Base-by-base conservation (phyloP, 2,888 invertebrate species). In the Lochmaea crataegi region DNA sequence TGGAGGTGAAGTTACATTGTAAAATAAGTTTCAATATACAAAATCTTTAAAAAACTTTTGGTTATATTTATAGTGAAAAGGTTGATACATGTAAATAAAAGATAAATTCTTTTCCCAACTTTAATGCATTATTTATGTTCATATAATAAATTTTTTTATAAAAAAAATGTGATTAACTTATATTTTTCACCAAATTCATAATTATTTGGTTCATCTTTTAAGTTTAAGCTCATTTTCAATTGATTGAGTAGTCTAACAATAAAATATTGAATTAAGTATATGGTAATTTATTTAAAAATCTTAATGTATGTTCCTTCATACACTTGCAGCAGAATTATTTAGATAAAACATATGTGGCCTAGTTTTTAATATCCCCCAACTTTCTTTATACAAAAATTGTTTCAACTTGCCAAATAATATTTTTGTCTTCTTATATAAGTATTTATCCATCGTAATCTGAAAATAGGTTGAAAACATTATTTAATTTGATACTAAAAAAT, bases 1-100 rank as follows among this genome's bases (percentile, higher is more conserved):
- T 73, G 88, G 90, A 0, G 90, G 90, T 60, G 88, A 90, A 80
- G 86, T 91, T 80, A 88, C 87, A 68, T 84, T 90, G 77, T 90
- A 88, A 78, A 38, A 65, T 42, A 48, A 41, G 14, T 7, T n/a
- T n/a, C n/a, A n/a, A n/a, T 26, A 51, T 14, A 45, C 14, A 42
- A 42, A 42, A 42, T 12, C 42, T 11, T 42, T 0, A 32, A 32
- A 38, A 38, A 38, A 38, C 32, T 45, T n/a, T n/a, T 45, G 45
- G 45, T 45, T 11, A 12, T 53, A 53, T 53, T 53, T 53, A 10
- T 18, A 18, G 16, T 18, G 10, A 18, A 53, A 53, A 53, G 1
- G 18, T 16, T 16, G 10, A 18, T 53, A 16, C 9, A 5, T 53
- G 2, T 18, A 53, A 53, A 53, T 53, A 53, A 53, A 53, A 53